Evolutionary conservation across 2,113 vertebrate genomes (phyloP).

Genomic region (Zosterops pallidus): DNA sequence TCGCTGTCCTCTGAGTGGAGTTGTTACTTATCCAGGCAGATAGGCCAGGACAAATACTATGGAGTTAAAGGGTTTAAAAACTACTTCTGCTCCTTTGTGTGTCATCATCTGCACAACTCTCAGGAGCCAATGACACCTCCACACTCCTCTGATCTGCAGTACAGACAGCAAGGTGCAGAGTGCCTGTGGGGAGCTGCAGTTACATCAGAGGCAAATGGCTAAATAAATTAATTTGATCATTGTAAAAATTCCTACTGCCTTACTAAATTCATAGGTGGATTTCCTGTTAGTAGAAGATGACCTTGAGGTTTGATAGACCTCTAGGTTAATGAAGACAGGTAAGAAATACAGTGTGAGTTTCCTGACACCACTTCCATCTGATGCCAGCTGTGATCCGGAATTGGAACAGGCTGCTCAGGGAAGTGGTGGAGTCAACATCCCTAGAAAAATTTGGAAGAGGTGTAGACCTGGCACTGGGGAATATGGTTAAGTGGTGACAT

Average conservation of each 20-base stretch:
- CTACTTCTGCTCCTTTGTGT: not conserved
- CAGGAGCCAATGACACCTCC: not conserved
- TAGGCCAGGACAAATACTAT: not conserved
- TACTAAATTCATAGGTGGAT: not conserved
- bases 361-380: no score
- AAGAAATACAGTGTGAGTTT: not conserved
- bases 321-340: not conserved
- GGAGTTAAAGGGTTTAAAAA: not conserved
- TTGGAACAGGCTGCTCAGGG: not conserved
- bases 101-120: not conserved
- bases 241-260: not conserved
- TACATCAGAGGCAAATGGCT: not conserved
- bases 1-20: accelerated
- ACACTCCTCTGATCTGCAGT: not conserved
- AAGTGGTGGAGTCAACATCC: not conserved
- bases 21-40: not conserved
- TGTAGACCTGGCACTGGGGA: no score
- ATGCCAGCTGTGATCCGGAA: not conserved
- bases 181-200: not conserved
- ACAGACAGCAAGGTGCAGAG: not conserved
- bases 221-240: not conserved
- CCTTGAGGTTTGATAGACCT: not conserved
- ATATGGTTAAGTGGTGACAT: not conserved
- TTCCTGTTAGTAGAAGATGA: not conserved
- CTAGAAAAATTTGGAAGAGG: not conserved